phyloP scores from a whole-genome alignment of 64 coral and sea anemone genomes.

The Montipora foliosa region DNA sequence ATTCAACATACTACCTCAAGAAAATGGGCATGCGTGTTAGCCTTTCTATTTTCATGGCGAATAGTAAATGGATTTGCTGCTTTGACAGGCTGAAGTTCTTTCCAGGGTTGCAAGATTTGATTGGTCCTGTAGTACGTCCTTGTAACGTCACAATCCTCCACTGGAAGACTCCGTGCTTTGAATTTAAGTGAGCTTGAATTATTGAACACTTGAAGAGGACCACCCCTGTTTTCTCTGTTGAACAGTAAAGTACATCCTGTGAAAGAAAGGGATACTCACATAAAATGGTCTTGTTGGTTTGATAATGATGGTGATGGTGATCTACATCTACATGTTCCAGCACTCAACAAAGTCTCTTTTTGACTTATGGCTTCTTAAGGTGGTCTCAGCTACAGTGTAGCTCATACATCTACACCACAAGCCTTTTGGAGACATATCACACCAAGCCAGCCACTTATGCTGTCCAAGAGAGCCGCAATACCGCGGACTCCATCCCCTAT shows the following conservation, averaged over 20 bases:
- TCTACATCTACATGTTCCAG: no score
- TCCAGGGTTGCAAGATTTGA: not conserved
- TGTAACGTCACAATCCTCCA: not conserved
- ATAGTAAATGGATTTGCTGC: not conserved
- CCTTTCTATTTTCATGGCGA: not conserved
- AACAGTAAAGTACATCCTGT: conserved; percentile 8
- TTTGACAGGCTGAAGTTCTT: not conserved
- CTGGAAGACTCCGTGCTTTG: not conserved
- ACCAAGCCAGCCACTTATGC: no score
- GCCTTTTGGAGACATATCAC: no score
- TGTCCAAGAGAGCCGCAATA: no score
- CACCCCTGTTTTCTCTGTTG: not conserved
- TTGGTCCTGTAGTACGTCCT: not conserved
- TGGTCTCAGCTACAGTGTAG: no score
- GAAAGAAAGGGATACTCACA: not conserved
- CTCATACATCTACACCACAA: no score
- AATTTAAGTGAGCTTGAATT: not conserved
- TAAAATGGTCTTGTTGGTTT: no score
- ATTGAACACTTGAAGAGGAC: conserved; percentile 2
- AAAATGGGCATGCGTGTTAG: not conserved
- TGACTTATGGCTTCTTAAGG: no score
- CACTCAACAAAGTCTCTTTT: no score
- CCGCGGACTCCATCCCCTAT: no score
- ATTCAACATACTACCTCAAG: not conserved
- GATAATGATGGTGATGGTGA: no score